phyloP scores from a whole-genome alignment of 2,888 invertebrate species.

The Diplazon laetatorius region DNA sequence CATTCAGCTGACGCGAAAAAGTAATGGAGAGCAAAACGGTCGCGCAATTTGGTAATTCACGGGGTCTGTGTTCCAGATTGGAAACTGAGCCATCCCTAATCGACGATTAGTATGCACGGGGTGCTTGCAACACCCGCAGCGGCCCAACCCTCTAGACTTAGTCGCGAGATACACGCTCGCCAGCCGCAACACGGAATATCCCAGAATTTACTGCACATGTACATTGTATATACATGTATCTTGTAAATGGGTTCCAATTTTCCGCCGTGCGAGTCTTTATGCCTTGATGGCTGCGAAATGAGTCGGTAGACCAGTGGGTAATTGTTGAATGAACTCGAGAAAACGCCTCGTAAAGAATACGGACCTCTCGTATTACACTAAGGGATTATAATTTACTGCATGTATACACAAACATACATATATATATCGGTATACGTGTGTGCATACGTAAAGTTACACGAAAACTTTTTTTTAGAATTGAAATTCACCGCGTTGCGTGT shows the following conservation, averaged over 20 bases:
- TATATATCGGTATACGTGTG: too few species aligned
- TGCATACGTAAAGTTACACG: too few species aligned
- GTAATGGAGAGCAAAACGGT: constrained; percentile 8
- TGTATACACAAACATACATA: background rate
- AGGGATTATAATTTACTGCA: background rate
- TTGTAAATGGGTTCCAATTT: constrained; percentile 49
- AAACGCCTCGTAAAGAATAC: constrained; percentile 61
- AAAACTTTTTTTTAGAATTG: too few species aligned
- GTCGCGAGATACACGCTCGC: constrained; percentile 16
- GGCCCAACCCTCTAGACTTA: constrained; percentile 29
- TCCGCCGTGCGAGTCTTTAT: constrained; percentile 60
- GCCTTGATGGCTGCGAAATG: constrained; percentile 67
- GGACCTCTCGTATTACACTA: constrained; percentile 16
- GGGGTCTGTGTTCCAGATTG: constrained; percentile 6
- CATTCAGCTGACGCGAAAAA: constrained; percentile 4
- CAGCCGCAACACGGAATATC: constrained; percentile 14
- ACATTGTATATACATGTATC: constrained; percentile 13
- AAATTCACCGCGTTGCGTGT: too few species aligned
- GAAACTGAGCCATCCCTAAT: constrained; percentile 55
- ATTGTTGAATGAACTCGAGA: constrained; percentile 64
- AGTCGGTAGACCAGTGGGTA: constrained; percentile 60
- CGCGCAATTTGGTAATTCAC: constrained; percentile 23
- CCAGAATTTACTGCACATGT: constrained; percentile 2
- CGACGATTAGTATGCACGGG: constrained; percentile 55
- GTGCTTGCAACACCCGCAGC: constrained; percentile 53